A percentile compares a stretch with the other conserved stretches of the same genome.
These are phyloP conservation scores for Xenopus petersii DNA, from an alignment of 2,797 vertebrate species.

Conservation along the genomic window DNA sequence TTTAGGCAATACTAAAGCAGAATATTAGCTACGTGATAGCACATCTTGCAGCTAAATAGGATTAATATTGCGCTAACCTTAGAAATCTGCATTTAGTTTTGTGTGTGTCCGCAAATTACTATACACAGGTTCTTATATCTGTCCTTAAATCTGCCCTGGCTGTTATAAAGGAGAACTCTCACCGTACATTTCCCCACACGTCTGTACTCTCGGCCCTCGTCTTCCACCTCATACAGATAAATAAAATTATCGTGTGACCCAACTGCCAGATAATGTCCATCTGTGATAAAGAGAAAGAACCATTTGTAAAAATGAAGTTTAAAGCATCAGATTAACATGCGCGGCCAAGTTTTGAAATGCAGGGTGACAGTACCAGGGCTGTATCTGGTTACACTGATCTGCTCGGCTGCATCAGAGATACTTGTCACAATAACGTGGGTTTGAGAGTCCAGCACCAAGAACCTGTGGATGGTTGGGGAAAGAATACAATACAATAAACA, in stretches of 20 bases:
- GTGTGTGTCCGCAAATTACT: too few species aligned
- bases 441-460: conserved; percentile 86
- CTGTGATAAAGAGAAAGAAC: conserved; percentile 56
- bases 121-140: not conserved
- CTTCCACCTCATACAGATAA: conserved; percentile 85
- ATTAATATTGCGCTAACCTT: too few species aligned
- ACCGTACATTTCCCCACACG: conserved; percentile 85
- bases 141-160: not conserved
- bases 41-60: too few species aligned
- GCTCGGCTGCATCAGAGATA: conserved; percentile 86
- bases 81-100: too few species aligned
- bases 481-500: not conserved
- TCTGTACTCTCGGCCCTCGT: conserved; percentile 82
- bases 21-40: too few species aligned
- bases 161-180: conserved; percentile 28
- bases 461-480: conserved; percentile 62
- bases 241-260: conserved; percentile 90
- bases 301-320: conserved; percentile 3
- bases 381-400: conserved; percentile 82
- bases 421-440: conserved; percentile 81
- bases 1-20: too few species aligned
- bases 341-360: not conserved
- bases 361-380: conserved; percentile 74
- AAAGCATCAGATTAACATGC: not conserved
- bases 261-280: conserved; percentile 84